Evolutionary conservation across 2,113 vertebrate species (phyloP), one percentile per base, ranked within the genome.

Genomic region (Ciconia boyciana): DNA sequence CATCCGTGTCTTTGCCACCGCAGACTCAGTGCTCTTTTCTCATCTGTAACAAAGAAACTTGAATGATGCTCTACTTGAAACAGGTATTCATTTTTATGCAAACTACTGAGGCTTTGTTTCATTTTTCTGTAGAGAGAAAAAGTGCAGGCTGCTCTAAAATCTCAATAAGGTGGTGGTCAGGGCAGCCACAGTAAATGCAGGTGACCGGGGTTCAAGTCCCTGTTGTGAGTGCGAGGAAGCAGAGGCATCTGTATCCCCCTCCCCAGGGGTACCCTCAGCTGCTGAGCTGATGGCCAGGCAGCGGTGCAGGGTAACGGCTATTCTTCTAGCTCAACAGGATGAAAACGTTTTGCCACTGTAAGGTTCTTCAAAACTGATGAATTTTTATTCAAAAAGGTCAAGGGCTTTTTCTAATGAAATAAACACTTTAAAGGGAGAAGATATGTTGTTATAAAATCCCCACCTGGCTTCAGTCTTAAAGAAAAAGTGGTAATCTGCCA

Each of bases 1-100:
- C 12, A 7, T n/a, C 0, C 0, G 25, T 51, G 36, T 32, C 41
- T 70, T 65, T 6, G 7, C 44, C 4, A 4, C 12, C 6, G 2
- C 13, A 32, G 70, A 43, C 16, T 74, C 6, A 0, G 15, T 0
- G 1, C 52, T 83, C 22, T 32, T 69, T 58, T 51, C 57, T 80
- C 6, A 2, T 55, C 60, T 85, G 13, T 60, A 55, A 17, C 17
- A 54, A 71, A 62, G 64, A 43, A 48, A 16, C 44, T 41, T 19
- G 55, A 71, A 22, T 11, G 64, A n/a, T 66, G 32, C 24, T 39
- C 2, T 52, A 1, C 13, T 36, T 77, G 34, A 49, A 54, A 77
- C 15, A 25, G 13, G 24, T 49, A 66, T 68, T 64, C 6, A 8
- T n/a, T 89, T 75, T 62, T 51, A 32, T 89, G 48, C 26, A 54